Base-by-base conservation (phyloP, 1,140 invertebrate species). In the Panagrolaimus sp. region DNA sequence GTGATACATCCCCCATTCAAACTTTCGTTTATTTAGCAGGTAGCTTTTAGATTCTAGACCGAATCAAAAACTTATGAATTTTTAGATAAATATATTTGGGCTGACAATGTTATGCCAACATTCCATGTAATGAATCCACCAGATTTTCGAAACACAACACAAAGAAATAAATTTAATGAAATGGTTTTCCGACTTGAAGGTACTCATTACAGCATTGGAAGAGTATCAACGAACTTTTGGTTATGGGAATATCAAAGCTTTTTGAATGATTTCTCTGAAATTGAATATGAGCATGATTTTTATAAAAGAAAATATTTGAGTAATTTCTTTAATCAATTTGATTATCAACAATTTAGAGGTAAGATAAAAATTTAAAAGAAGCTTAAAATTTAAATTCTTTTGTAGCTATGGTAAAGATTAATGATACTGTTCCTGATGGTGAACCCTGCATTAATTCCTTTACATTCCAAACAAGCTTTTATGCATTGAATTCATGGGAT, bases 81-180 rank as follows among this genome's bases (percentile, higher is more conserved):
- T 80, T 64, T 47, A 79, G 81, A 83, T 67, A 81, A 82, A 62
- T 81, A 81, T 67, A 82, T 81, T 65, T 81, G 79, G 81, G 80
- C 80, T 11, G 80, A 82, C 66, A 82, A 82, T 69, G 80, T 82
- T 5, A 83, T 83, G 81, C 80, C 80, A 25, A 72, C 72, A 4
- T 78, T 82, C 63, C 79, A 82, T 53, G 72, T 82, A n/a, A 83
- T 83, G 79, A 70, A 69, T 7, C 80, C 80, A 23, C 80, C 80
- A 44, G 80, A 82, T 69, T 72, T 81, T 38, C 67, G 75, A 27
- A 70, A 77, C 67, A 42, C 63, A 38, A 53, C 46, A 7, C 38
- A 16, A 20, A n/a, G 73, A 64, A 66, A 70, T 38, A 57, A 63
- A 20, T 78, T 82, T 43, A 82, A 82, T 63, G 79, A 82, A 44